phyloP scores from a whole-genome alignment of 2,888 invertebrate genomes.

The Tricholauxania praeusta region DNA sequence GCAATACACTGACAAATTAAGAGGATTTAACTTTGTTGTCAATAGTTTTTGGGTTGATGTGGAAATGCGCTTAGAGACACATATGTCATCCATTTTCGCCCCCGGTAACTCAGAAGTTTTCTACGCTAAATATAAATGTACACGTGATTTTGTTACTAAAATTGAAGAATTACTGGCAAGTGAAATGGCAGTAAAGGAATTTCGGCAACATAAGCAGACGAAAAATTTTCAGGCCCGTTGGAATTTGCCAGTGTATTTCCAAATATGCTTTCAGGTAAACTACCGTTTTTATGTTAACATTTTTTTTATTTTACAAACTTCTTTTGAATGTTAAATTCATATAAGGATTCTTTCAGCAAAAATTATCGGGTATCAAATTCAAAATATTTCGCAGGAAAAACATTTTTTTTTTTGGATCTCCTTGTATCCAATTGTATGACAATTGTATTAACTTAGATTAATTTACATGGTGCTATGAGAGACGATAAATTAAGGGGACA shows the following conservation, averaged over 20 bases:
- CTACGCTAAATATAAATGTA: slow-evolving; percentile 83
- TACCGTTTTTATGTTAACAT: not conserved
- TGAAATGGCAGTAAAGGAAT: slow-evolving; percentile 71
- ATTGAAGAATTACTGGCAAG: slow-evolving; percentile 74
- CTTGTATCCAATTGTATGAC: too few species aligned
- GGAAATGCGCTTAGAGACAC: slow-evolving; percentile 83
- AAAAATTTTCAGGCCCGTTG: slow-evolving; percentile 86
- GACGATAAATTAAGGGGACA: too few species aligned
- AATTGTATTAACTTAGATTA: too few species aligned
- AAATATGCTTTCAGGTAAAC: slow-evolving; percentile 83
- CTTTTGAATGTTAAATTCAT: not conserved
- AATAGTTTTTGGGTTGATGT: slow-evolving; percentile 91
- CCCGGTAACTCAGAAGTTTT: slow-evolving; percentile 93
- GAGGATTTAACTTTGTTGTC: slow-evolving; percentile 82
- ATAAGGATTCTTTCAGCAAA: too few species aligned
- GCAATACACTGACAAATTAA: slow-evolving; percentile 68
- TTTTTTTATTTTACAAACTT: not conserved
- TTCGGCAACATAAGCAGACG: slow-evolving; percentile 79
- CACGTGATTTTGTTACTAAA: slow-evolving; percentile 79
- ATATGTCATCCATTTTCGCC: slow-evolving; percentile 87
- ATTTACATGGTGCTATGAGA: too few species aligned
- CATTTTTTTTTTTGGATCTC: too few species aligned
- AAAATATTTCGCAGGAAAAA: too few species aligned
- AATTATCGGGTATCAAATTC: too few species aligned
- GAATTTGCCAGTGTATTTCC: slow-evolving; percentile 97